Evolutionary conservation across 2,797 vertebrate species (phyloP), one percentile per base, ranked within the genome.

Genomic region (Neomorphus geoffroyi): DNA sequence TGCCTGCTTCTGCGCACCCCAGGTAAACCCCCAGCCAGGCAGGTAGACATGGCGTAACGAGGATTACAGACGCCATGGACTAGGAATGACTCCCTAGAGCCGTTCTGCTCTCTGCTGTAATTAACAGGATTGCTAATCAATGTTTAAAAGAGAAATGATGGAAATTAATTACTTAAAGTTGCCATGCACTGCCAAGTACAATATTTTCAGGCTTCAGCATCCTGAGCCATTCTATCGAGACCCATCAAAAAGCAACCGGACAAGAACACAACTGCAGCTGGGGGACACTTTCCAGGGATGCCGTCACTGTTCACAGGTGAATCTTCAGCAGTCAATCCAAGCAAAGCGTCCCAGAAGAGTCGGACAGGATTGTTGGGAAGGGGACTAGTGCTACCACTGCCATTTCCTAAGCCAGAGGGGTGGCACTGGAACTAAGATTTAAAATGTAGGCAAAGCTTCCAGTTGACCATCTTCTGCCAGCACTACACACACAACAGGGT

Each of bases 291-390:
- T 57, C 72, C 60, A 5, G 22, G 80, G 58, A 7, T 1, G 2
- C 71, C n/a, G 56, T 16, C 50, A 2, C 3, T 0, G 0, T 22
- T 41, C 4, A 3, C 45, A 26, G 72, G 28, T 2, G 0, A 0
- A 2, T 3, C 56, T 62, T 67, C 58, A 58, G 46, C 50, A 13
- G 32, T 45, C 27, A 23, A 10, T 0, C 28, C 71, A 71, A 33
- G 67, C 53, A 16, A 1, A 30, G 62, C 0, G 15, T 4, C 48
- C 15, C 5, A 5, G 62, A 16, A 33, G 32, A 41, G 51, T 26
- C 9, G 32, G 13, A 71, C 48, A 22, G 48, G 22, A 0, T 0
- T 3, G 8, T 2, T 2, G 3, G 13, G 57, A 41, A 41, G 32
- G 9, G 2, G 8, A 3, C 56, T 6, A 0, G 0, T 33, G 84